Base-by-base conservation (phyloP, 1,140 invertebrate species). In the Colletes latitarsis region DNA sequence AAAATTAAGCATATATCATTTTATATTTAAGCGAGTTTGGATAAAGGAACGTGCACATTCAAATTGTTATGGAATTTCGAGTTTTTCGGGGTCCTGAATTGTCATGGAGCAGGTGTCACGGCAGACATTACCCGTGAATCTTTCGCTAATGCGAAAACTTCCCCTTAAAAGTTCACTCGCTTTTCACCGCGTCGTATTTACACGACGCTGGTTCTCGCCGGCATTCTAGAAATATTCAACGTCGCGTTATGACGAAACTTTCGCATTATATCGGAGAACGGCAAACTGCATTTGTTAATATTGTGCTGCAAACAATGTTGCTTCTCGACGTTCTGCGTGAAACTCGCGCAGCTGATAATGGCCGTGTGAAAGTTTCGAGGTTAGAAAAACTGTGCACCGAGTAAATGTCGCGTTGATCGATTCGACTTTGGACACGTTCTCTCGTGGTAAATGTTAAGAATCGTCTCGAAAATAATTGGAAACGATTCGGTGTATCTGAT, bases 101-200 rank as follows among this genome's bases (percentile, higher is more conserved):
- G 30, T 21, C 57, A 72, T 57, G 21, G 17, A 58, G 17, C 63
- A 78, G 52, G 4, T 80, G 63, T 62, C 52, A 82, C 43, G 19
- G 17, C 49, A 30, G 41, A 80, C 64, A 70, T 72, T 41, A 57
- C 43, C n/a, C 39, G 55, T 6, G 1, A 39, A 53, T 55, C 58
- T 77, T 79, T 84, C 74, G 73, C 79, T 89, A 86, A 89, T 87
- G 77, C 41, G 58, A 82, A 88, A 89, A 89, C 69, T 88, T 88
- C 46, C n/a, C 15, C 12, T 62, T 77, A 52, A 73, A 80, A 80
- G 62, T 74, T 66, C 19, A 19, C 19, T 12, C 21, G n/a, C 17
- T 64, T 64, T 75, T 75, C 67, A 71, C 58, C 41, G 53, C 69
- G 30, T 53, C 46, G 30, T 79, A 81, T 85, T 84, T 83, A 73